Conservation (phyloP, 2,888 invertebrate species). For the Allolobophora icterica region DNA sequence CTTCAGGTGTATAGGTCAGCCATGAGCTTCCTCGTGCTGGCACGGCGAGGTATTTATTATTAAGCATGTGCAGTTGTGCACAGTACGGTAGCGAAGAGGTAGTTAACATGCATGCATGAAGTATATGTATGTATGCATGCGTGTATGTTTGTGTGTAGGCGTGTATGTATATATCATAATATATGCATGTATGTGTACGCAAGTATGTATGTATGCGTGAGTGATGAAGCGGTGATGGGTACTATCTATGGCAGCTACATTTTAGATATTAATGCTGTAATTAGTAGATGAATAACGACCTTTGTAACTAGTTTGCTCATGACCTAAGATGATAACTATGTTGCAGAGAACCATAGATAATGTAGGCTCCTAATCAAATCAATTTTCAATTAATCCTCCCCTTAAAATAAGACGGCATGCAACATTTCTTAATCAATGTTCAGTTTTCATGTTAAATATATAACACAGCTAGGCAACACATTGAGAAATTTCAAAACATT, state of each 20-base stretch:
- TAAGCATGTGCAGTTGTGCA: too few species aligned
- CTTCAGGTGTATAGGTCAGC: background rate
- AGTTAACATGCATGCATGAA: too few species aligned
- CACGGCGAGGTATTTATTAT: too few species aligned
- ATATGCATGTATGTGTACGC: too few species aligned
- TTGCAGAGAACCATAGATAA: too few species aligned
- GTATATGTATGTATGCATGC: too few species aligned
- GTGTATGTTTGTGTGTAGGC: too few species aligned
- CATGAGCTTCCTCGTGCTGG: background rate
- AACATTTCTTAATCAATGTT: background rate
- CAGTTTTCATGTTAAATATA: background rate
- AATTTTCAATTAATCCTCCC: background rate
- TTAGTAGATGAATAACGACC: background rate
- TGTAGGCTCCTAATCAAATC: too few species aligned
- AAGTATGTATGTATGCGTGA: background rate
- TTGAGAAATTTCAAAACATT: background rate
- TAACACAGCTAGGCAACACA: background rate
- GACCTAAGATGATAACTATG: background rate
- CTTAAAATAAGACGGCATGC: background rate
- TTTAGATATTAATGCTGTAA: background rate
- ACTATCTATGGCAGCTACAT: background rate
- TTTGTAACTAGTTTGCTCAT: background rate
- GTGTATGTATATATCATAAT: too few species aligned
- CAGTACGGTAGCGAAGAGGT: too few species aligned
- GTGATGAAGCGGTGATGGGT: background rate